Evolutionary conservation across 2,113 vertebrate genomes (phyloP).

Genomic region (Zosterops pallidus): DNA sequence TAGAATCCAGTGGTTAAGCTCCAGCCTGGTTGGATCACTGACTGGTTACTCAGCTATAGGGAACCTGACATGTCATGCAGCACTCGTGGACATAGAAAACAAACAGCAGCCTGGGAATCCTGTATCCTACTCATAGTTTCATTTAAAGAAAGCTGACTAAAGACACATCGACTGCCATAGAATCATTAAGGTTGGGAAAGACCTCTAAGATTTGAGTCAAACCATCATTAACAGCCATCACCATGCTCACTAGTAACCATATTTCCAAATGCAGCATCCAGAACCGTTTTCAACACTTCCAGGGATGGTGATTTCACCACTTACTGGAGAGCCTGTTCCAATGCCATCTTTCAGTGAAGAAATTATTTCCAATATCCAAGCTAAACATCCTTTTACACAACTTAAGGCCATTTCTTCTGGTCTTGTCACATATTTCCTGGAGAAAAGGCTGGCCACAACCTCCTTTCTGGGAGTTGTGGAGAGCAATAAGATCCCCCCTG

Average conservation of each 20-base stretch:
- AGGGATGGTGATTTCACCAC: rapidly evolving
- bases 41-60: neutral
- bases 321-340: neutral
- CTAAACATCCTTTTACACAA: neutral
- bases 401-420: neutral
- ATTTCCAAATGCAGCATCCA: neutral
- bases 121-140: neutral
- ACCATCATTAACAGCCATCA: neutral
- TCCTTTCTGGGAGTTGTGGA: neutral
- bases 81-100: neutral
- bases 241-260: neutral
- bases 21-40: neutral
- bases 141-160: neutral
- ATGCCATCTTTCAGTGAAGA: neutral
- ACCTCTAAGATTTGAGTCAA: neutral
- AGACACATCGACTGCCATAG: neutral
- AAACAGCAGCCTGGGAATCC: neutral
- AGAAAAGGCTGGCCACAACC: neutral
- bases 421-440: neutral
- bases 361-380: neutral
- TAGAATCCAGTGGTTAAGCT: neutral
- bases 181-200: neutral
- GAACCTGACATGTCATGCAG: neutral
- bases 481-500: neutral
- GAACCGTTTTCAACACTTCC: neutral